A percentile compares a stretch with the other conserved stretches of the same genome.
These are phyloP conservation scores for Coreoperca whiteheadi DNA, from an alignment of 2,113 vertebrate species.

Conservation along the genomic window DNA sequence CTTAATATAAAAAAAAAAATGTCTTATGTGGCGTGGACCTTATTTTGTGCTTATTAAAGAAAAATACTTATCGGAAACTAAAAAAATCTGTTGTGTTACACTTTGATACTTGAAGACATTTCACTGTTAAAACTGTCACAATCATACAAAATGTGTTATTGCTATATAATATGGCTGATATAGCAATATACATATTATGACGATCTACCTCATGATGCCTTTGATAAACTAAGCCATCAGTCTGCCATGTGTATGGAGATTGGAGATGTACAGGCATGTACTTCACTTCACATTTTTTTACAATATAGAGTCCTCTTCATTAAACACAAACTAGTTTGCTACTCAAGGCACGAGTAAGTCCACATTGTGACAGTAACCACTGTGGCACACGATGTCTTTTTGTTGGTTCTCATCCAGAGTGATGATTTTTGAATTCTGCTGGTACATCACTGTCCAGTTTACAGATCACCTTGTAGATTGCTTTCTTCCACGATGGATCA, in stretches of 20 bases:
- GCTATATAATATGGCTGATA: slow-evolving; percentile 25
- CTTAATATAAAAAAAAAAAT: slow-evolving; percentile 65
- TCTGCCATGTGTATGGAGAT: not conserved
- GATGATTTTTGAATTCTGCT: slow-evolving; percentile 83
- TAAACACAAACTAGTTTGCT: not conserved
- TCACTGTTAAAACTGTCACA: not conserved
- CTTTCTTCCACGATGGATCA: slow-evolving; percentile 95
- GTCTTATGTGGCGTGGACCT: slow-evolving; percentile 24
- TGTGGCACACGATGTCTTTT: slow-evolving; percentile 44
- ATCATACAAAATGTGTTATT: slow-evolving; percentile 33
- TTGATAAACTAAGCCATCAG: not conserved
- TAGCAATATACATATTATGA: slow-evolving; percentile 42
- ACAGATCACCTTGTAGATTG: slow-evolving; percentile 96
- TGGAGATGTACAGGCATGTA: not conserved
- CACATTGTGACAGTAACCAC: slow-evolving; percentile 39
- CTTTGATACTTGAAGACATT: not conserved
- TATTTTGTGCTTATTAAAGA: slow-evolving; percentile 32
- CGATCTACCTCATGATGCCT: not conserved
- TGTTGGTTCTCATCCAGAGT: slow-evolving; percentile 19
- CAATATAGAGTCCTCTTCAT: not conserved
- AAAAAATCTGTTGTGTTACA: slow-evolving; percentile 19
- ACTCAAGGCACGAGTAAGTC: slow-evolving; percentile 42
- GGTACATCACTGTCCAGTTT: slow-evolving; percentile 93
- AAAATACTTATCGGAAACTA: not conserved
- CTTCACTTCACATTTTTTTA: not conserved